Evolutionary conservation across 2,113 vertebrate genomes (phyloP), one percentile per base, ranked within the genome.

Genomic region (human): DNA sequence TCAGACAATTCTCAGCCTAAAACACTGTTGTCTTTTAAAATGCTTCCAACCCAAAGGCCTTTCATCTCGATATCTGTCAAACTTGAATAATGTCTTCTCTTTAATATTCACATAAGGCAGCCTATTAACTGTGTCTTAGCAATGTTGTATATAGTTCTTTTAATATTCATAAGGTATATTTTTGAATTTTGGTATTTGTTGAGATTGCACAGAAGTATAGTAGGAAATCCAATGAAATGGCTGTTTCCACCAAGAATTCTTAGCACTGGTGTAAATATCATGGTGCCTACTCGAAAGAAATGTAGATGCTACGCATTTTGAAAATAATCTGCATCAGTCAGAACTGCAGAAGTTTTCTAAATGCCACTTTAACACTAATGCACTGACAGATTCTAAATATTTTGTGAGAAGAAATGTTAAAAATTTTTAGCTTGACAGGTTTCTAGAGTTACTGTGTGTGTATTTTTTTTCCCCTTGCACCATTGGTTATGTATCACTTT

Each of bases 41-140:
- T 98, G 98, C 99, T 99, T 99, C 99, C 98, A 98, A 98, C 98
- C 99, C 98, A 99, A 99, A 99, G 98, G 98, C 98, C 99, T 99
- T 99, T 99, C 98, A 99, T 99, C 98, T 99, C 99, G 98, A 96
- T 98, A 98, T 98, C 98, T 99, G 98, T 99, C 98, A 99, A 95
- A 99, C 98, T 99, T 99, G 99, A 99, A 99, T 98, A 99, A 99
- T 98, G 98, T 98, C 97, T 97, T 98, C 98, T 99, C 98, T 98
- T 98, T 97, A 78, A 97, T 98, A 98, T 98, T 97, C 97, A 98
- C 75, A 25, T 98, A 97, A 32, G 84, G 98, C 98, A 98, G 98
- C 98, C 98, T 98, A 98, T 98, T 98, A 98, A 98, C 98, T 95
- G 98, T 98, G 97, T 99, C 98, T 98, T 99, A 98, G 98, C 97